Evolutionary conservation across 1,140 invertebrate genomes (phyloP).

Genomic region (Psilanteris sp.): DNA sequence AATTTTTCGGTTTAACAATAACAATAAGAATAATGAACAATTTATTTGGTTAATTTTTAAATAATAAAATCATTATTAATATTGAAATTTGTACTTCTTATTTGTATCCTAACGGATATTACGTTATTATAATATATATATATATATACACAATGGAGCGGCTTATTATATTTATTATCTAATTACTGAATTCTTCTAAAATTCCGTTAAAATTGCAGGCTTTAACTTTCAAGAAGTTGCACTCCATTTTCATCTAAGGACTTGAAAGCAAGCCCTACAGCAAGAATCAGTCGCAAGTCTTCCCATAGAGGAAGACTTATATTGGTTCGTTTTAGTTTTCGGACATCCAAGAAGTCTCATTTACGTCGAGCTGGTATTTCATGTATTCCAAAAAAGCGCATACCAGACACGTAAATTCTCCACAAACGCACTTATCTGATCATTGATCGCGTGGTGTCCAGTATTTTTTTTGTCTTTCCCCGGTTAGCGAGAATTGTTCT

Average conservation of each 20-base stretch:
- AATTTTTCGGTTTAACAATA: no score
- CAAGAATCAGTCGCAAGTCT: slow-evolving; percentile 16
- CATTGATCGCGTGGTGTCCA: slow-evolving; percentile 33
- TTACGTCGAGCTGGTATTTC: slow-evolving; percentile 41
- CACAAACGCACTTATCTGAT: slow-evolving; percentile 39
- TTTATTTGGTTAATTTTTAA: no score
- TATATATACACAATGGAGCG: no score
- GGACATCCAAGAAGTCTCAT: slow-evolving; percentile 34
- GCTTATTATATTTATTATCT: no score
- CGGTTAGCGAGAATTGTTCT: slow-evolving; percentile 19
- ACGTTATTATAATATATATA: no score
- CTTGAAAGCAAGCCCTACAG: slow-evolving; percentile 13
- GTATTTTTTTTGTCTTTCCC: slow-evolving; percentile 16
- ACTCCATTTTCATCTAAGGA: slow-evolving; percentile 11
- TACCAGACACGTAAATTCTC: slow-evolving; percentile 30
- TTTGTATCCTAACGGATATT: no score
- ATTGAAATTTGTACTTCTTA: no score
- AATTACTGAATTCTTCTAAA: no score
- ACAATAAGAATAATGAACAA: no score
- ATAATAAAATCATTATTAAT: no score
- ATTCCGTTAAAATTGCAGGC: no score
- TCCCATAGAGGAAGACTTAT: slow-evolving; percentile 34
- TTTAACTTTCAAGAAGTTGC: no score
- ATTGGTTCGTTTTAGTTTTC: slow-evolving; percentile 43
- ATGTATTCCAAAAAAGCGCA: slow-evolving; percentile 37